Conservation (phyloP, 2,888 invertebrate genomes). For the Sceliomorpha sp. region DNA sequence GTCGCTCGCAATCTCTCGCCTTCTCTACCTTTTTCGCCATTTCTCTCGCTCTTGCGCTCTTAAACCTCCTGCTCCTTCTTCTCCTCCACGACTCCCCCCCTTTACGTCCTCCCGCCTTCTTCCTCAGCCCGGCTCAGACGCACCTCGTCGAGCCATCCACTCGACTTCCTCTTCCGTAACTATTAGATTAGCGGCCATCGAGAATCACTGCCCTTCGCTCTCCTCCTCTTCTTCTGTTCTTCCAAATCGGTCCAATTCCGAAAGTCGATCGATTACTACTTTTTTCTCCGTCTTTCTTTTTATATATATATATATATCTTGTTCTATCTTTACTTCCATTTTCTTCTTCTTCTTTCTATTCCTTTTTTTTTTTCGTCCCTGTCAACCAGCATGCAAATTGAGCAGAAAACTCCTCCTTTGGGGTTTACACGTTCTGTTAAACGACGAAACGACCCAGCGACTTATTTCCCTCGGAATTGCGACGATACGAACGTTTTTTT, state of each 20-base stretch:
- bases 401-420: slow-evolving; percentile 63
- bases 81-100: too few relatives aligned
- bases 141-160: slow-evolving; percentile 27
- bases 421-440: slow-evolving; percentile 59
- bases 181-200: slow-evolving; percentile 67
- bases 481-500: slow-evolving; percentile 11
- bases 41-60: slow-evolving; percentile 39
- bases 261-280: slow-evolving; percentile 40
- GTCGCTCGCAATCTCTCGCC: slow-evolving; percentile 72
- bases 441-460: slow-evolving; percentile 42
- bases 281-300: slow-evolving; percentile 13
- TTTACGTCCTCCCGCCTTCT: slow-evolving; percentile 44
- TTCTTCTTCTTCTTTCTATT: not conserved
- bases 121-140: slow-evolving; percentile 34
- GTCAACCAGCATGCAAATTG: slow-evolving; percentile 60
- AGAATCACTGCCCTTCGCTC: slow-evolving; percentile 56
- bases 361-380: slow-evolving; percentile 24
- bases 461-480: slow-evolving; percentile 39
- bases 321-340: not conserved
- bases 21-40: slow-evolving; percentile 29
- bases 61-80: too few relatives aligned
- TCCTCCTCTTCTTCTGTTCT: too few relatives aligned
- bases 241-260: slow-evolving; percentile 62
- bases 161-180: slow-evolving; percentile 59
- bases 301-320: slow-evolving; percentile 6